These are phyloP conservation scores for Linurgus olivaceus DNA, from an alignment of 2,797 vertebrate species.

Conservation along the genomic window DNA sequence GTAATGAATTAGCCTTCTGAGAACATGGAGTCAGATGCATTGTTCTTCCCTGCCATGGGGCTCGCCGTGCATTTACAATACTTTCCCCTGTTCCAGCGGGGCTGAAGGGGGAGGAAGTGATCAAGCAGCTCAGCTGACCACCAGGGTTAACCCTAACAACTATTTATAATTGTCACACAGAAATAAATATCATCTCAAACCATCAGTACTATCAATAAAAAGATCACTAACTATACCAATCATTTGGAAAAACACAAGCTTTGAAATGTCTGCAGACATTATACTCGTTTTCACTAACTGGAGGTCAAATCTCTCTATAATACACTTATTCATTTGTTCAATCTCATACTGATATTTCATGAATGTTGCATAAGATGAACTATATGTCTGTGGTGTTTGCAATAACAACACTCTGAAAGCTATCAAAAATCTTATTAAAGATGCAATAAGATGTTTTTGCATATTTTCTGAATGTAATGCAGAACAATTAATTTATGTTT, in stretches of 20 bases:
- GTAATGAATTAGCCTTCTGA: no score
- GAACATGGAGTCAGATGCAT: no score
- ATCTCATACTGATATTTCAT: neutral
- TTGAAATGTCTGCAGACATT: neutral
- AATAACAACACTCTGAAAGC: neutral
- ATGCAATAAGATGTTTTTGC: neutral
- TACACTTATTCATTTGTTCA: neutral
- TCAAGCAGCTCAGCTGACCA: neutral
- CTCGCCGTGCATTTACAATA: no score
- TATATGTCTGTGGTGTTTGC: neutral
- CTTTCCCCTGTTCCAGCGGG: neutral
- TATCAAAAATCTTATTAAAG: neutral
- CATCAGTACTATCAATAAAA: neutral
- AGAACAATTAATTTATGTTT: neutral
- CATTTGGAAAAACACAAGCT: neutral
- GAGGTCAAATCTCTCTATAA: neutral
- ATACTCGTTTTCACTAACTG: neutral
- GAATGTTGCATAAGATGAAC: neutral
- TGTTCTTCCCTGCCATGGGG: no score
- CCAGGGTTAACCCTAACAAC: rapidly evolving
- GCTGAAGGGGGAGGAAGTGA: neutral
- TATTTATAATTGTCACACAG: neutral
- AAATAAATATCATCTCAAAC: neutral
- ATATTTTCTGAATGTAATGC: neutral
- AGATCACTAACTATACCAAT: neutral